phyloP scores from a whole-genome alignment of 2,888 invertebrate species.

The Drosophila percnosoma region DNA sequence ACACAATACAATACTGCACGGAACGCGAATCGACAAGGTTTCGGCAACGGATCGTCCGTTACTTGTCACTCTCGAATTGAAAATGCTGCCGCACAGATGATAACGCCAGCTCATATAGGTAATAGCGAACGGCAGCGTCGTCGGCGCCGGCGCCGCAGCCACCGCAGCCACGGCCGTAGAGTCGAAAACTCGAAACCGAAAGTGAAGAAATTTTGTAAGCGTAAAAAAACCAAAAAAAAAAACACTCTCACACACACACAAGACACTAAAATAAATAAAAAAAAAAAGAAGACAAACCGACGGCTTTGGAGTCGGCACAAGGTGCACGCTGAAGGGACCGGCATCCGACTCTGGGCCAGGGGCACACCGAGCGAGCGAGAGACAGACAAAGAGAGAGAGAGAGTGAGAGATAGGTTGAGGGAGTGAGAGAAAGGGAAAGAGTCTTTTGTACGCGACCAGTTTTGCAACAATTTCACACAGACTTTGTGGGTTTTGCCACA shows the following conservation, averaged over 20 bases:
- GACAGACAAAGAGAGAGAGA: not conserved
- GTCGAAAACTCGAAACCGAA: slow-evolving; percentile 62
- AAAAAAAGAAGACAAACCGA: slow-evolving; percentile 20
- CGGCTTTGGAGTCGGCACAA: slow-evolving; percentile 19
- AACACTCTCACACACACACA: not conserved
- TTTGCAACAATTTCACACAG: slow-evolving; percentile 63
- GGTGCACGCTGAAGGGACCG: slow-evolving; percentile 37
- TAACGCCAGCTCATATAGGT: slow-evolving; percentile 83
- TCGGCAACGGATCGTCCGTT: slow-evolving; percentile 69
- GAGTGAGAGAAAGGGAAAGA: not conserved
- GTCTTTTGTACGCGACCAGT: slow-evolving; percentile 50
- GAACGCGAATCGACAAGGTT: slow-evolving; percentile 13
- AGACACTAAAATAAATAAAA: slow-evolving; percentile 15
- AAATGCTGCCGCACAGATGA: slow-evolving; percentile 83
- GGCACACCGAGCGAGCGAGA: not conserved
- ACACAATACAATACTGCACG: slow-evolving; percentile 8
- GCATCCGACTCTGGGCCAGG: slow-evolving; percentile 3
- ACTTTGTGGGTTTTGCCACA: slow-evolving; percentile 30
- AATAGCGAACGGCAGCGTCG: slow-evolving; percentile 47
- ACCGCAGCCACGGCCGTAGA: slow-evolving; percentile 10
- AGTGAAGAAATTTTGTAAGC: slow-evolving; percentile 72
- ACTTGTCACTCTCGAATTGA: slow-evolving; percentile 84
- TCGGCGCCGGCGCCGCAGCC: slow-evolving; percentile 44
- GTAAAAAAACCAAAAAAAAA: slow-evolving; percentile 17
- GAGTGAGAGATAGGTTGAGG: not conserved